Conservation (phyloP, 2,888 invertebrate species). For the Habrosyne pyritoides region DNA sequence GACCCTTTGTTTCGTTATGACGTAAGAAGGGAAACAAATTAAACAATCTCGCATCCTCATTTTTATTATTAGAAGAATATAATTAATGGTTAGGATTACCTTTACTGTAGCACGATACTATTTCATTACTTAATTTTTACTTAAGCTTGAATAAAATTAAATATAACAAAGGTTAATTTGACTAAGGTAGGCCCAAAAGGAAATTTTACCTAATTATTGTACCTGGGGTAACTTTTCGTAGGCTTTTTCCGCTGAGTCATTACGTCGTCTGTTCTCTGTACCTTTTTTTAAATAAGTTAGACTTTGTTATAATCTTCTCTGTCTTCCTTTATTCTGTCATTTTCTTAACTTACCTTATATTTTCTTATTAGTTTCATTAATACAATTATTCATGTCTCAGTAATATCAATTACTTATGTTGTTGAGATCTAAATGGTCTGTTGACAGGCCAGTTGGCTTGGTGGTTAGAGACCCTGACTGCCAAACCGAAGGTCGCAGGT, state of each 20-base stretch:
- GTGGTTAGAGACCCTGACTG: too few relatives aligned
- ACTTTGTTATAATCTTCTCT: neutral
- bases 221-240: slow-evolving; percentile 7
- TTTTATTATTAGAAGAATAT: too few relatives aligned
- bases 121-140: neutral
- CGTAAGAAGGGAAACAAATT: too few relatives aligned
- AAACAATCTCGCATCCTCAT: too few relatives aligned
- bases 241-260: neutral
- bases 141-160: neutral
- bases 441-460: too few relatives aligned
- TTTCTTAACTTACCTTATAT: neutral
- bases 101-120: neutral
- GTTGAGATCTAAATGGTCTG: too few relatives aligned
- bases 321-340: neutral
- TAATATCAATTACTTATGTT: too few relatives aligned
- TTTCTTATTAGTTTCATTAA: neutral
- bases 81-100: neutral
- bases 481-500: too few relatives aligned
- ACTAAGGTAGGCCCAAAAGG: slow-evolving; percentile 21
- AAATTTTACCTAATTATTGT: slow-evolving; percentile 12
- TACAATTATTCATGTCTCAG: neutral
- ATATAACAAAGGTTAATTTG: slow-evolving; percentile 17
- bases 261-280: slow-evolving; percentile 2
- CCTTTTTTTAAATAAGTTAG: slow-evolving; percentile 4
- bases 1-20: too few relatives aligned